These are phyloP conservation scores for Rhopalosiphum padi DNA, from an alignment of 1,140 invertebrate species.

Conservation along the genomic window DNA sequence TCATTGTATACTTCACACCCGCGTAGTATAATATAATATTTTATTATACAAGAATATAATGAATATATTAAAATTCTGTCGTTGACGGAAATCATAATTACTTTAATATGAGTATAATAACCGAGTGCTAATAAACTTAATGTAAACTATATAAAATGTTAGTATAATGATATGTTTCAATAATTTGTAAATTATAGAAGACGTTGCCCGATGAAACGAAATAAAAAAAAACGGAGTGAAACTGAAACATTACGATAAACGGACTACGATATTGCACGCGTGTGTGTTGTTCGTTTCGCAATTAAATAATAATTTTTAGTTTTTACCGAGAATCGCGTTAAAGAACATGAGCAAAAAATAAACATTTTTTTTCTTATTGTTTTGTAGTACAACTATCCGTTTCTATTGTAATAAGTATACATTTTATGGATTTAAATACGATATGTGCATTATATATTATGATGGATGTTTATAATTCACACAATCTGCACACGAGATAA, in stretches of 20 bases:
- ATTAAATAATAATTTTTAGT: conserved; percentile 19
- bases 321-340: not conserved
- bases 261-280: not conserved
- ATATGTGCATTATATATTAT: not conserved
- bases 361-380: not conserved
- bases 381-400: not conserved
- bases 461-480: conserved; percentile 17
- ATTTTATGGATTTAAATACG: conserved; percentile 26
- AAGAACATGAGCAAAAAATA: not conserved
- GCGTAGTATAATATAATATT: not conserved
- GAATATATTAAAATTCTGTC: not conserved
- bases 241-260: not conserved
- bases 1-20: not conserved
- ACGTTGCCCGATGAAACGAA: not conserved
- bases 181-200: not conserved
- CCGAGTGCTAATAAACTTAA: not conserved
- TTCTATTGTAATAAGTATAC: not conserved
- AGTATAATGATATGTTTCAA: not conserved
- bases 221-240: conserved; percentile 10
- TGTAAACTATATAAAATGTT: not conserved
- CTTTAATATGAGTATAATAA: not conserved
- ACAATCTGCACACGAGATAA: conserved; percentile 22
- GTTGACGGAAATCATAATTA: not conserved
- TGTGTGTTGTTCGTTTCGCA: not conserved
- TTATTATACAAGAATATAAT: not conserved